phyloP scores from a whole-genome alignment of 2,888 invertebrate genomes.

The Saturnia pavonia region DNA sequence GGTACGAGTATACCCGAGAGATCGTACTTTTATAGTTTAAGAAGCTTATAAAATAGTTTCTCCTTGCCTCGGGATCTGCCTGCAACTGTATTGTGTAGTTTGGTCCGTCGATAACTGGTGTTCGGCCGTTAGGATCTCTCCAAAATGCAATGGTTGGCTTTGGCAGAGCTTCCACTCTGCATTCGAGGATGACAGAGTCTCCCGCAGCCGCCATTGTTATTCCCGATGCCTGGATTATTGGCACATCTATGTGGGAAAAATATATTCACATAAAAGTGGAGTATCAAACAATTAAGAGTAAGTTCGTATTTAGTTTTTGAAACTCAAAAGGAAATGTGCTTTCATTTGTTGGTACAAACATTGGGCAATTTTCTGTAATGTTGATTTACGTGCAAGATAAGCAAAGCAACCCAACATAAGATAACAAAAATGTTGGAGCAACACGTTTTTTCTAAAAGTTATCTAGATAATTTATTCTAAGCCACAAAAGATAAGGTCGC shows the following conservation, averaged over 20 bases:
- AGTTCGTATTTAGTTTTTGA: neutral
- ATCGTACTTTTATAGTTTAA: no score
- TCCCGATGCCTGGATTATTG: constrained; percentile 88
- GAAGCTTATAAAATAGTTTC: neutral
- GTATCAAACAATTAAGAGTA: neutral
- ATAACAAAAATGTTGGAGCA: no score
- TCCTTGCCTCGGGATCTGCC: constrained; percentile 81
- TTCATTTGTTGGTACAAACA: neutral
- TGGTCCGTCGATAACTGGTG: constrained; percentile 89
- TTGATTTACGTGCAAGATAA: no score
- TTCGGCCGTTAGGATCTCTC: constrained; percentile 87
- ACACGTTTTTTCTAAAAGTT: no score
- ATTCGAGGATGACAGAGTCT: constrained; percentile 89
- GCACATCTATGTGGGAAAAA: constrained; percentile 81
- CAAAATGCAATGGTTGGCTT: constrained; percentile 91
- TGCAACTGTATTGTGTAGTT: constrained; percentile 85
- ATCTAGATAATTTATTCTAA: no score
- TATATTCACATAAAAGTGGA: neutral
- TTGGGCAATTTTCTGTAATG: no score
- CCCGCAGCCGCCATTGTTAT: constrained; percentile 90
- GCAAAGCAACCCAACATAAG: no score
- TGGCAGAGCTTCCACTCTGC: constrained; percentile 89
- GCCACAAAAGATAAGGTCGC: no score
- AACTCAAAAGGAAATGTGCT: neutral
- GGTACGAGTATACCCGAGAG: no score